Conservation (phyloP, 2,888 invertebrate genomes). For the Cheilosia vernalis region DNA sequence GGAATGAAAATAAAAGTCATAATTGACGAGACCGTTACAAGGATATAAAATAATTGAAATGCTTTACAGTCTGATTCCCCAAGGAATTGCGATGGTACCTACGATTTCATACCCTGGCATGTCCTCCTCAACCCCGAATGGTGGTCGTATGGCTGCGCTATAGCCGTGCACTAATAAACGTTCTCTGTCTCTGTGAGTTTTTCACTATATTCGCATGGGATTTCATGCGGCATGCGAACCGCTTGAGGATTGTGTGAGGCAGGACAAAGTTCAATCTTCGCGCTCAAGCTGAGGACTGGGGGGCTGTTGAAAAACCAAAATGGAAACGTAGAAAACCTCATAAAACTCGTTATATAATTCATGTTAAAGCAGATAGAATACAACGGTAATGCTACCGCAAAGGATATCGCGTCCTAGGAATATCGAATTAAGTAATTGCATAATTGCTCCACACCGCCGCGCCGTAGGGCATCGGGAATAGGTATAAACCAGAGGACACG, state of each 20-base stretch:
- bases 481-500: constrained; percentile 29
- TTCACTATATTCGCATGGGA: constrained; percentile 54
- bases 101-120: not conserved
- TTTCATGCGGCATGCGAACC: constrained; percentile 72
- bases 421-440: constrained; percentile 82
- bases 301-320: constrained; percentile 18
- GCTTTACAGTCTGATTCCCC: constrained; percentile 73
- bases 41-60: constrained; percentile 75
- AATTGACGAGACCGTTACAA: constrained; percentile 75
- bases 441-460: constrained; percentile 79
- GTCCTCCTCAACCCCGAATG: not conserved
- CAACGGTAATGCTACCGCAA: constrained; percentile 64
- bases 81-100: constrained; percentile 58
- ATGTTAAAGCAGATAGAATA: constrained; percentile 73
- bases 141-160: constrained; percentile 1
- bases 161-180: constrained; percentile 41
- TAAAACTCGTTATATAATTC: constrained; percentile 69
- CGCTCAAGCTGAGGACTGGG: not conserved
- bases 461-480: not conserved
- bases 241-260: constrained; percentile 63
- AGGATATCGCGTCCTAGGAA: constrained; percentile 74
- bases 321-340: constrained; percentile 64
- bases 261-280: constrained; percentile 65
- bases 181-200: constrained; percentile 35
- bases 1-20: constrained; percentile 72